Conservation (phyloP, 1,140 invertebrate genomes). For the Lineus longissimus region DNA sequence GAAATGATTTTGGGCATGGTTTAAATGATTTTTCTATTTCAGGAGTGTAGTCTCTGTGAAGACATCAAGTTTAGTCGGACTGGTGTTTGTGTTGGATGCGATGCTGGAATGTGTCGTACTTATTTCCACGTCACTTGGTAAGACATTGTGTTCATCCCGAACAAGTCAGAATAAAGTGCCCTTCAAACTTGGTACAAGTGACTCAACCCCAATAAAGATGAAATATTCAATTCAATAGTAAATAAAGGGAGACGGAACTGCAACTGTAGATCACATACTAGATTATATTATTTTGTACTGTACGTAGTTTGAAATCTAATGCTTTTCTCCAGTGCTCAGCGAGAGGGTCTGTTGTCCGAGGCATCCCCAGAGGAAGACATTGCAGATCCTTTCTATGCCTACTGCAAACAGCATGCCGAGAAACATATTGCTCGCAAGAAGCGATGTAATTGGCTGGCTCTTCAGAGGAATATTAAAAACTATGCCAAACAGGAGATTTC, state of each 20-base stretch:
- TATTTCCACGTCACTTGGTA: constrained; percentile 98
- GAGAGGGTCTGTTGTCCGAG: constrained; percentile 86
- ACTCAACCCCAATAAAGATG: no score
- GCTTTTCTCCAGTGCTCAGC: constrained; percentile 73
- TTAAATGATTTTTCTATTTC: no score
- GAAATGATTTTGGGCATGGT: no score
- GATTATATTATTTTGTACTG: no score
- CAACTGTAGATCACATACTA: no score
- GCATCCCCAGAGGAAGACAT: constrained; percentile 91
- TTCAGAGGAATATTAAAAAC: constrained; percentile 76
- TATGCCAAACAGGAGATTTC: constrained; percentile 58
- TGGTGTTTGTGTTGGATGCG: constrained; percentile 93
- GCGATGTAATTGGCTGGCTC: constrained; percentile 81
- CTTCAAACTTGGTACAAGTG: no score
- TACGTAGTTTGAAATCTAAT: no score
- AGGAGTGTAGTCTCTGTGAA: constrained; percentile 67
- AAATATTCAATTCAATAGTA: no score
- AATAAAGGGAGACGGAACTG: no score
- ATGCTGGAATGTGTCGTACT: constrained; percentile 95
- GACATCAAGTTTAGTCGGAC: constrained; percentile 81
- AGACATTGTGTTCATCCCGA: not conserved
- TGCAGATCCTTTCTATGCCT: constrained; percentile 94
- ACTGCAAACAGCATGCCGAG: constrained; percentile 75
- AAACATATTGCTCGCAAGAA: constrained; percentile 49
- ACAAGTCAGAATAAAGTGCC: no score